Conservation (phyloP, 2,113 vertebrate species). For the Tetraodon nigroviridis region DNA sequence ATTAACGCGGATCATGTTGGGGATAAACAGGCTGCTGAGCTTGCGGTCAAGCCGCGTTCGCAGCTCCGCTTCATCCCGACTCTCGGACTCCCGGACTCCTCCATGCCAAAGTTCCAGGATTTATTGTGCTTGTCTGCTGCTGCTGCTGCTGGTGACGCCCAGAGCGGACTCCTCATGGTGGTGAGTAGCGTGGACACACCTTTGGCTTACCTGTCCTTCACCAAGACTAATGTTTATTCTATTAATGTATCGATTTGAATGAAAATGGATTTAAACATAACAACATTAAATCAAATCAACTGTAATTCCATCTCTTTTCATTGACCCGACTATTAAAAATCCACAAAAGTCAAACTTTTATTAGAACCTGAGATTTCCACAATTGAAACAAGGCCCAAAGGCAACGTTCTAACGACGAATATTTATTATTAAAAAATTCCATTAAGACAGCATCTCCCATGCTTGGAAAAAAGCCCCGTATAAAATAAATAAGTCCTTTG, state of each 20-base stretch:
- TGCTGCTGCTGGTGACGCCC: slow-evolving; percentile 87
- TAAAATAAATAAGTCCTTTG: too few relatives aligned
- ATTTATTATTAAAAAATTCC: too few relatives aligned
- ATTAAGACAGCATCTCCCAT: too few relatives aligned
- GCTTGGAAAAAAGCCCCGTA: too few relatives aligned
- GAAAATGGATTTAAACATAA: not conserved
- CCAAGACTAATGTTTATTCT: slow-evolving; percentile 11
- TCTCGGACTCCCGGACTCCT: slow-evolving; percentile 58
- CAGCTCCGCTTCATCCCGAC: slow-evolving; percentile 56
- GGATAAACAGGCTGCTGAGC: slow-evolving; percentile 70
- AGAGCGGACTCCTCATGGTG: slow-evolving; percentile 92
- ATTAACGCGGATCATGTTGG: slow-evolving; percentile 68
- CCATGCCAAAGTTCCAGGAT: slow-evolving; percentile 73
- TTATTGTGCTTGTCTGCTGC: slow-evolving; percentile 78
- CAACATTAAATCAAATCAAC: not conserved
- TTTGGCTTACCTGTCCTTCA: slow-evolving; percentile 3
- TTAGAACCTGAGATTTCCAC: too few relatives aligned
- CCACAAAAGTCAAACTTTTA: too few relatives aligned
- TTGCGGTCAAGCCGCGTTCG: slow-evolving; percentile 46
- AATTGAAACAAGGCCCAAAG: too few relatives aligned
- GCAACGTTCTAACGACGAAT: too few relatives aligned
- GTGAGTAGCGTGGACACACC: slow-evolving; percentile 73
- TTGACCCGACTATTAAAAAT: too few relatives aligned
- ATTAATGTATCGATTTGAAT: not conserved
- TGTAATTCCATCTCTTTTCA: too few relatives aligned